Evolutionary conservation across 2,888 invertebrate genomes (phyloP).

Genomic region (Branchipolynoe longqiensis): DNA sequence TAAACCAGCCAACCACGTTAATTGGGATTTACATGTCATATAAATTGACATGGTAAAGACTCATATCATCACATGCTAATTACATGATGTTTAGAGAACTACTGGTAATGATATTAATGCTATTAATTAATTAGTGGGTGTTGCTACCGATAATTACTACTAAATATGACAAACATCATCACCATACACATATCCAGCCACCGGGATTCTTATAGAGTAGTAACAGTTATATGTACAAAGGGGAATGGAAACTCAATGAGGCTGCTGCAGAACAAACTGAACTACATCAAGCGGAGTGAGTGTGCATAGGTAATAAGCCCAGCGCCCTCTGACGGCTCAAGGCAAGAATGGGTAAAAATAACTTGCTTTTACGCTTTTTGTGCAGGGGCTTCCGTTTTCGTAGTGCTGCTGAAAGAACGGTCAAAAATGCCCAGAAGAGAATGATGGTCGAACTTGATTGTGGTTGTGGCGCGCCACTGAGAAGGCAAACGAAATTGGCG

Average conservation of each 20-base stretch:
- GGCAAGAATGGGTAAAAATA: slow-evolving; percentile 59
- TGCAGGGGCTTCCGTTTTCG: slow-evolving; percentile 60
- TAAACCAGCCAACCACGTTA: no score
- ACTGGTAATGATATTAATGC: no score
- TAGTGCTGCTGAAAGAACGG: slow-evolving; percentile 65
- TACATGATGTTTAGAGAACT: no score
- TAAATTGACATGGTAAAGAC: slow-evolving; percentile 18
- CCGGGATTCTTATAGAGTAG: neutral
- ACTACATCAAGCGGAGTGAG: slow-evolving; percentile 54
- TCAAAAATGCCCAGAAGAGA: slow-evolving; percentile 61
- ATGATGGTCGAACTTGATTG: slow-evolving; percentile 51
- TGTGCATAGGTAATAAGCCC: slow-evolving; percentile 56
- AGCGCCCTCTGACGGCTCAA: slow-evolving; percentile 53
- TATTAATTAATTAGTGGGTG: slow-evolving; percentile 11
- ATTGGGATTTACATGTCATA: slow-evolving; percentile 51
- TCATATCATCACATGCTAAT: no score
- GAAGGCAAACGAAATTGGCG: no score
- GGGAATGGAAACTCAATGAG: slow-evolving; percentile 33
- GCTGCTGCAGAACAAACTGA: slow-evolving; percentile 38
- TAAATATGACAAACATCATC: no score
- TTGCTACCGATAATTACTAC: slow-evolving; percentile 25
- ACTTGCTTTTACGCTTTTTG: slow-evolving; percentile 69
- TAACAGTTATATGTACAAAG: slow-evolving; percentile 47
- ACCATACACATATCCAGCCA: no score
- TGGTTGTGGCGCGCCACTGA: slow-evolving; percentile 38